Evolutionary conservation across 2,888 invertebrate species (phyloP).

Genomic region (Synergus itoensis): DNA sequence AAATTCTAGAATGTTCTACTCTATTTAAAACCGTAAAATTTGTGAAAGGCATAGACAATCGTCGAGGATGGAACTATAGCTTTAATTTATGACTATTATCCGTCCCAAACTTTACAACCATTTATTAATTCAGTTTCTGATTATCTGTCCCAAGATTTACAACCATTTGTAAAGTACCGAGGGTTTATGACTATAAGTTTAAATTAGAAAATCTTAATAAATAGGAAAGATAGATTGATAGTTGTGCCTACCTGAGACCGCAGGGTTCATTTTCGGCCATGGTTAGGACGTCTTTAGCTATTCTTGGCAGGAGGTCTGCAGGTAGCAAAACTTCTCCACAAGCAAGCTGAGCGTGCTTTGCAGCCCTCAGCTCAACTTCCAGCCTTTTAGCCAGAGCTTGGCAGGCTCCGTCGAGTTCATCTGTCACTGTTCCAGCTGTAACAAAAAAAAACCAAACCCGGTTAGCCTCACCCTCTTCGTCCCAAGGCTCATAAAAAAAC

Average conservation of each 20-base stretch:
- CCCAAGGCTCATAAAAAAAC: neutral
- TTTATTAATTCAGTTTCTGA: too few relatives aligned
- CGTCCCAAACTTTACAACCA: neutral
- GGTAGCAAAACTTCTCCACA: constrained; percentile 93
- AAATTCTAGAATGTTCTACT: neutral
- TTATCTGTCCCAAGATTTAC: neutral
- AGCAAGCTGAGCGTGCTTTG: constrained; percentile 89
- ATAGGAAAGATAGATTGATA: neutral
- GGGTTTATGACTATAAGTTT: neutral
- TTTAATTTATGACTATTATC: neutral
- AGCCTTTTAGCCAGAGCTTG: constrained; percentile 87
- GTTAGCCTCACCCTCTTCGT: neutral
- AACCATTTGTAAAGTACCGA: neutral
- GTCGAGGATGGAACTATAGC: too few relatives aligned
- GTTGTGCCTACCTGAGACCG: constrained; percentile 83
- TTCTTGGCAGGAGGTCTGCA: constrained; percentile 88
- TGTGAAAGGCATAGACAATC: neutral
- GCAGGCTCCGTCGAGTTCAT: constrained; percentile 80
- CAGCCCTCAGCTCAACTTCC: constrained; percentile 88
- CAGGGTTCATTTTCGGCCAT: constrained; percentile 95
- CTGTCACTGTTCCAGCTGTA: constrained; percentile 77
- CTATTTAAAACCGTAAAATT: neutral
- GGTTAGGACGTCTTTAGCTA: constrained; percentile 88
- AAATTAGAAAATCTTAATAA: neutral
- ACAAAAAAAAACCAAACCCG: constrained; percentile 48